phyloP scores from a whole-genome alignment of 2,797 vertebrate genomes.

The Chaenodraco wilsoni region DNA sequence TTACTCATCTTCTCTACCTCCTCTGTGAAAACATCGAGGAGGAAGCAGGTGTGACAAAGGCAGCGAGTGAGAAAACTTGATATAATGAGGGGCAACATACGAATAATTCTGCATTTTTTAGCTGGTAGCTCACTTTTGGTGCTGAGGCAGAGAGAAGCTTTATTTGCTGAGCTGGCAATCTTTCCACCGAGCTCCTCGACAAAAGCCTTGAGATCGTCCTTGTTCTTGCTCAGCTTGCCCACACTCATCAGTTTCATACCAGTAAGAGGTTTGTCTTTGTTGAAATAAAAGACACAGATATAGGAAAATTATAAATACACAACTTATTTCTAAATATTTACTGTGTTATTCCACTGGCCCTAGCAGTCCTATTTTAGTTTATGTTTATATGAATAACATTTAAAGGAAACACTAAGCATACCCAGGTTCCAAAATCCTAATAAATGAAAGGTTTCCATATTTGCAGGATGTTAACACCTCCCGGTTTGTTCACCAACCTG shows the following conservation, averaged over 20 bases:
- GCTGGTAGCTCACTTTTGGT: slow-evolving; percentile 87
- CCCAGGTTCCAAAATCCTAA: neutral
- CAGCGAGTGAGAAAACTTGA: neutral
- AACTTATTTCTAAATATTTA: neutral
- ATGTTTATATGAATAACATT: neutral
- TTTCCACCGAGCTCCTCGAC: slow-evolving; percentile 95
- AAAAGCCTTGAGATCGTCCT: slow-evolving; percentile 90
- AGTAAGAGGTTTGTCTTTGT: slow-evolving; percentile 90
- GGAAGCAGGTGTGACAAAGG: neutral
- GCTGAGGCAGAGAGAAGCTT: slow-evolving; percentile 93
- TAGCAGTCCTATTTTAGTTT: neutral
- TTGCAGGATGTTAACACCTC: neutral
- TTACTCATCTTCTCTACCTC: slow-evolving; percentile 97
- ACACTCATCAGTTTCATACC: slow-evolving; percentile 90
- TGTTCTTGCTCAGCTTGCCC: slow-evolving; percentile 93
- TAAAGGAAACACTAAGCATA: neutral
- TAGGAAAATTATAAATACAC: neutral
- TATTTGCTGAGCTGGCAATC: slow-evolving; percentile 87
- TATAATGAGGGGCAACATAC: neutral
- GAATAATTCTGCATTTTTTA: neutral
- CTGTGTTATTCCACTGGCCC: neutral
- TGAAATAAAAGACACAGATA: too few relatives aligned
- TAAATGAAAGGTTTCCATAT: neutral
- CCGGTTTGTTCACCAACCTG: slow-evolving; percentile 79
- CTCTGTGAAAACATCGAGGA: slow-evolving; percentile 80